Evolutionary conservation across 2,797 vertebrate species (phyloP).

Genomic region (Muscicapa comitata): DNA sequence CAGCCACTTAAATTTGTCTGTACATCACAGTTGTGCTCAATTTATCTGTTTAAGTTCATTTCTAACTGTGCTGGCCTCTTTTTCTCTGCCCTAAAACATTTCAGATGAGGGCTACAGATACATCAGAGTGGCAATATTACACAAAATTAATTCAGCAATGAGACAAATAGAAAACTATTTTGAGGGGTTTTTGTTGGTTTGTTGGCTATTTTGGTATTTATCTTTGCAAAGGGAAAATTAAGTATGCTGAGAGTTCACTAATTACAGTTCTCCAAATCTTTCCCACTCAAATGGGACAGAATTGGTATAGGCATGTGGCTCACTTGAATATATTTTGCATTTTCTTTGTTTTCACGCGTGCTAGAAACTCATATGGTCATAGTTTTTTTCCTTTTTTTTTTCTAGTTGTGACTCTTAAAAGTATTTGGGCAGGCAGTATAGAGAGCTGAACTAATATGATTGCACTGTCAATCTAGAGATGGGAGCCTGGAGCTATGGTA

Average conservation of each 20-base stretch:
- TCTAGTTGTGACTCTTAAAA: background rate
- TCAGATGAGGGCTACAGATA: background rate
- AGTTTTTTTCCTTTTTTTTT: background rate
- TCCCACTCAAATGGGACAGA: background rate
- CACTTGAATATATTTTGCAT: background rate
- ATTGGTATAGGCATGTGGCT: background rate
- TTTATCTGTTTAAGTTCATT: constrained; percentile 52
- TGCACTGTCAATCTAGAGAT: background rate
- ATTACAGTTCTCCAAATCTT: background rate
- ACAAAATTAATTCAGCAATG: background rate
- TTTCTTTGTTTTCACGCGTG: background rate
- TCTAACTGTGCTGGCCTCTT: constrained; percentile 9
- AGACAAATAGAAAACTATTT: background rate
- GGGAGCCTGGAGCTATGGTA: background rate
- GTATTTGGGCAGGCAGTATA: background rate
- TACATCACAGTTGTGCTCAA: constrained; percentile 1
- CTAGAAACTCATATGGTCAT: background rate
- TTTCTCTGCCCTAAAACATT: background rate
- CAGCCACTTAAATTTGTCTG: background rate
- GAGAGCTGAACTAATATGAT: background rate
- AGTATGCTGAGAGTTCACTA: background rate
- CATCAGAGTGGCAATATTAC: background rate
- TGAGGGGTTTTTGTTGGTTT: background rate
- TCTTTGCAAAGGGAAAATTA: background rate
- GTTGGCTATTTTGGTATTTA: background rate